These are phyloP conservation scores for Drosophila austrosaltans DNA, from an alignment of 2,888 invertebrate genomes.

Conservation along the genomic window DNA sequence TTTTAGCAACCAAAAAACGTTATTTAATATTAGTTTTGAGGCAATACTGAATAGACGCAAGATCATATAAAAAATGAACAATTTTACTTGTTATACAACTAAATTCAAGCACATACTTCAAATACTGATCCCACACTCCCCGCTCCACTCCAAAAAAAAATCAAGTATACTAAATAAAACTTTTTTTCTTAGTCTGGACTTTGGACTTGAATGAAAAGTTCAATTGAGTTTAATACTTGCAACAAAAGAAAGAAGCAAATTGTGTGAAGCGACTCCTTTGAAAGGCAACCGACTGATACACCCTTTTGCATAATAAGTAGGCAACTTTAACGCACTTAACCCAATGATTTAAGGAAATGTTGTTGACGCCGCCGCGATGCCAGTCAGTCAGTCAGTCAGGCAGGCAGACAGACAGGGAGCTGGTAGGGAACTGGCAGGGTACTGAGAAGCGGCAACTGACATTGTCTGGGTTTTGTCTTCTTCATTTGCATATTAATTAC, in stretches of 20 bases:
- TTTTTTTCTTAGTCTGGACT: neutral
- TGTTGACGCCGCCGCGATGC: slow-evolving; percentile 64
- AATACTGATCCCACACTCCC: too few species aligned
- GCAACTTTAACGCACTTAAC: slow-evolving; percentile 43
- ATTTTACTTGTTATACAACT: too few species aligned
- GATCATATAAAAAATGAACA: too few species aligned
- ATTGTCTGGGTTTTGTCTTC: slow-evolving; percentile 18
- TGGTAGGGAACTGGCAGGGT: neutral
- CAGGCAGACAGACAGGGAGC: neutral
- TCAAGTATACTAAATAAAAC: neutral
- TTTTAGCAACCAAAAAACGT: neutral
- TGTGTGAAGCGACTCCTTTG: slow-evolving; percentile 24
- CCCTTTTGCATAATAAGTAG: slow-evolving; percentile 72
- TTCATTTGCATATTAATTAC: slow-evolving; percentile 74
- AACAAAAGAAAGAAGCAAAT: slow-evolving; percentile 28
- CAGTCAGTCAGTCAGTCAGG: slow-evolving; percentile 53
- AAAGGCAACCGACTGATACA: slow-evolving; percentile 19
- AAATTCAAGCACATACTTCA: too few species aligned
- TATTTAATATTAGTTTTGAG: too few species aligned
- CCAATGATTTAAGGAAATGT: slow-evolving; percentile 72
- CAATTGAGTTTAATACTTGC: slow-evolving; percentile 33
- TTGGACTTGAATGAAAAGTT: slow-evolving; percentile 24
- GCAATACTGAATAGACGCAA: too few species aligned
- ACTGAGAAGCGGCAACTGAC: neutral
- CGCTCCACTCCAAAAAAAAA: neutral